Percentiles rank a stretch among this genome's conserved stretches.
These are phyloP conservation scores for Nymphalis io DNA, from an alignment of 1,140 invertebrate genomes.

Conservation along the genomic window DNA sequence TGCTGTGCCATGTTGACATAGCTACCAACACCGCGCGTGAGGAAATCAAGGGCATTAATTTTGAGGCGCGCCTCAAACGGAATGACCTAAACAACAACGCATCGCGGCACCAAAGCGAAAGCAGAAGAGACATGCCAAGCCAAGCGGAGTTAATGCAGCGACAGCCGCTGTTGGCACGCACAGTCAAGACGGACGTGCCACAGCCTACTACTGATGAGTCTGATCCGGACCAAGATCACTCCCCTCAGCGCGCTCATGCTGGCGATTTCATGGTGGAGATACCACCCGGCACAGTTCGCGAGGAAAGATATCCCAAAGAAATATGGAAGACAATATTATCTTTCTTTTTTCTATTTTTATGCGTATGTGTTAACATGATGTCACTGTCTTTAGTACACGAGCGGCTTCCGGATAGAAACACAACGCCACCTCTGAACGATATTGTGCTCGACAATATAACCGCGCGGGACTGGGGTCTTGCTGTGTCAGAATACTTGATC, in stretches of 20 bases:
- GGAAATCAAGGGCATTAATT: conserved; percentile 74
- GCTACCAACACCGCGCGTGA: conserved; percentile 60
- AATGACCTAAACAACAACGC: conserved; percentile 81
- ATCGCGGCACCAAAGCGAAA: conserved; percentile 52
- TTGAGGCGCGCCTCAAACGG: conserved; percentile 69
- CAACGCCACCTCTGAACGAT: conserved; percentile 89
- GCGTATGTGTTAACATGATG: conserved; percentile 78
- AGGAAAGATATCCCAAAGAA: conserved; percentile 77
- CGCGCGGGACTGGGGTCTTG: conserved; percentile 88
- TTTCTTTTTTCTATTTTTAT: conserved; percentile 75
- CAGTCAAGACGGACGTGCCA: conserved; percentile 65
- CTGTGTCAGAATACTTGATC: conserved; percentile 92
- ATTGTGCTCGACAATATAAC: conserved; percentile 89
- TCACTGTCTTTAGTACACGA: conserved; percentile 93
- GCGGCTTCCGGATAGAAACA: conserved; percentile 87
- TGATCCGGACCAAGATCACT: conserved; percentile 73
- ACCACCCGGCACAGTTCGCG: conserved; percentile 66
- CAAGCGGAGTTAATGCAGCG: conserved; percentile 78
- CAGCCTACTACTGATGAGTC: conserved; percentile 73
- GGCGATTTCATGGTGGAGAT: conserved; percentile 77
- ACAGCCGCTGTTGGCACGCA: conserved; percentile 76
- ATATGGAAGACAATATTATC: conserved; percentile 77
- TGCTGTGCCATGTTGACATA: conserved; percentile 69
- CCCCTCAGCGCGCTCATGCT: conserved; percentile 58
- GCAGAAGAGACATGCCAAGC: conserved; percentile 67